Evolutionary conservation across 2,797 vertebrate species (phyloP).

Genomic region (Steatocranus sp.): DNA sequence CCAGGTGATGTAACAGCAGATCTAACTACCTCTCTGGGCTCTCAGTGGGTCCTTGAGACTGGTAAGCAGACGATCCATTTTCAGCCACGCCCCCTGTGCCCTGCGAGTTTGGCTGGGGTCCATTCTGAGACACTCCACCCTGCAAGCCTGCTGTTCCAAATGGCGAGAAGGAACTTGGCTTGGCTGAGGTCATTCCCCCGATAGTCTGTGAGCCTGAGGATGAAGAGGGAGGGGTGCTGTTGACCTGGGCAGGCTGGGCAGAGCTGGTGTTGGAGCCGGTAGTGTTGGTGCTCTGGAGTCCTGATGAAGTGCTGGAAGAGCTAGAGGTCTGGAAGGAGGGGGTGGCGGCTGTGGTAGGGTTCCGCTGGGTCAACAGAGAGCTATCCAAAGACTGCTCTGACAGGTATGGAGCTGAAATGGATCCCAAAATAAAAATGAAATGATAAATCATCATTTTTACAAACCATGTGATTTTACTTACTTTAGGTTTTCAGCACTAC

Average conservation of each 20-base stretch:
- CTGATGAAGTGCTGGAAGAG: constrained; percentile 66
- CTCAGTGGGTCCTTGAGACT: constrained; percentile 77
- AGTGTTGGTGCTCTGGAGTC: constrained; percentile 75
- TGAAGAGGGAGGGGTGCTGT: constrained; percentile 78
- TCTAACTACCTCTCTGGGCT: constrained; percentile 86
- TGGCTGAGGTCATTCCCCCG: constrained; percentile 79
- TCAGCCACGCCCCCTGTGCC: constrained; percentile 75
- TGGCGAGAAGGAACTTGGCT: constrained; percentile 85
- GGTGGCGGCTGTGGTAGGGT: constrained; percentile 74
- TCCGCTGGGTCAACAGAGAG: constrained; percentile 90
- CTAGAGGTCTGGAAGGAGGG: constrained; percentile 66
- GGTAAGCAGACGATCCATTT: constrained; percentile 66
- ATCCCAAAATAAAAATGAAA: not conserved
- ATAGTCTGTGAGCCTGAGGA: constrained; percentile 71
- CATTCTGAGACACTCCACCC: constrained; percentile 73
- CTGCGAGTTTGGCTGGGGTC: constrained; percentile 80
- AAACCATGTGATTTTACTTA: accelerated
- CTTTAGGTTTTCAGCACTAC: not conserved
- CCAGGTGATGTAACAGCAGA: not conserved
- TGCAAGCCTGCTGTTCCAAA: constrained; percentile 79
- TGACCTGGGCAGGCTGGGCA: constrained; percentile 77
- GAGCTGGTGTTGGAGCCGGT: constrained; percentile 72
- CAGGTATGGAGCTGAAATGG: constrained; percentile 89
- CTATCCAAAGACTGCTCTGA: constrained; percentile 91
- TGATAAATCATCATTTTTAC: not conserved